Evolutionary conservation across 2,113 vertebrate genomes (phyloP), one percentile per base, ranked within the genome.

Genomic region (Mirza zaza): DNA sequence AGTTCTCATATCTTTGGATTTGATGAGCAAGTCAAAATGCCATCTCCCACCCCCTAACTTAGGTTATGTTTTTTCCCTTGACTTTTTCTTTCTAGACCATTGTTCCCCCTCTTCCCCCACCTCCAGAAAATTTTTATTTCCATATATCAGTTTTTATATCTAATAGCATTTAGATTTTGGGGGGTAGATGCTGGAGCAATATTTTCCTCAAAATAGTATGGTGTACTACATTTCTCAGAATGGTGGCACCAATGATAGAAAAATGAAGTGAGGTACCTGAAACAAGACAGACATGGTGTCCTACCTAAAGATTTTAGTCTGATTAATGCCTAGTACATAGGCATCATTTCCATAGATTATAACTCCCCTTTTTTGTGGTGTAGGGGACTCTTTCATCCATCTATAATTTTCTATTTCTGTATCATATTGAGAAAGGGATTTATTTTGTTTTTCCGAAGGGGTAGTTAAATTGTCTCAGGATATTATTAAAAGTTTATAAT

Each of bases 91-190:
- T 90, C 34, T 17, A 55, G 48, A 50, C 23, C 55, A 61, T 76
- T 75, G 39, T n/a, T 27, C 10, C 7, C 18, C 6, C 7, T n/a
- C 39, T 5, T 29, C 32, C 36, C 0, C 0, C 8, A 18, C 17
- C 55, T 0, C 0, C 21, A 20, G 25, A 70, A 73, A 42, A 8
- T 21, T 90, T 89, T 63, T 68, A 39, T 68, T 55, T 55, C 27
- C n/a, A 11, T 39, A 14, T 68, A 61, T 81, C 63, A 81, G 25
- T 80, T 90, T 79, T 90, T n/a, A 91, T 5, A 8, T 65, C 36
- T 36, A 45, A 17, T 5, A 9, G 15, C 13, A 27, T 71, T 80
- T 81, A 59, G 29, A 42, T 90, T 79, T 71, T 48, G 14, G 36
- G 15, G 65, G 77, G 13, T 27, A 82, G 65, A 10, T 36, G 45